Base-by-base conservation (phyloP, 2,113 vertebrate genomes). In the Girardinichthys multiradiatus region DNA sequence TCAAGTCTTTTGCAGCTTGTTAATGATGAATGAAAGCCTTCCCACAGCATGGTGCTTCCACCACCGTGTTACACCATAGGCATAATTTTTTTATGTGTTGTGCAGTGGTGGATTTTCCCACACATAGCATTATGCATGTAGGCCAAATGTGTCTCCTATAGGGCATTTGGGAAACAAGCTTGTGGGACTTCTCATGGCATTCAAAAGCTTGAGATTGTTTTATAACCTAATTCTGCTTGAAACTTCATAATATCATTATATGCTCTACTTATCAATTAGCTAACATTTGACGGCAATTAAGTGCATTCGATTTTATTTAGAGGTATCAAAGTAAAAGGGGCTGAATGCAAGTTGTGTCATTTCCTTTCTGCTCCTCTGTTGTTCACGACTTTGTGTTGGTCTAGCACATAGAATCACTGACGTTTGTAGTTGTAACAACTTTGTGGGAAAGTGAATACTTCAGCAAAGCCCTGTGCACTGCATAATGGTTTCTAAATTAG, bases 401-500 rank as follows among this genome's bases (percentile, higher is more conserved):
- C 17, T 48, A 39, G 2, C 39, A 15, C 14, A 42, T 42, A 42
- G 17, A 42, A 42, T 42, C 14, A 45, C 6, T 45, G 42, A 45
- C 4, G 42, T 45, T 45, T 45, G 42, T 19, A 17, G 42, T 17
- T 45, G 39, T 14, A 15, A 42, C 39, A 42, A 42, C 13, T 42
- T 42, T 42, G 14, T 45, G 42, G 42, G 17, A 19, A 45, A 5
- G 21, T 54, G 48, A 54, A 54, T 54, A n/a, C 19, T n/a, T 11
- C 48, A 54, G 48, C 48, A 54, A n/a, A 54, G 48, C 17, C 24
- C 48, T 54, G 48, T 24, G 24, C 5, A 21, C 48, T 51, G 48
- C 1, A n/a, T 10, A n/a, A 54, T 1, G 10, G 57, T 72, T 60
- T 72, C 64, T 75, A 76, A 69, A 76, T 62, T n/a, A 42, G n/a